phyloP scores from a whole-genome alignment of 2,888 invertebrate genomes.

The Hymenopus coronatus region DNA sequence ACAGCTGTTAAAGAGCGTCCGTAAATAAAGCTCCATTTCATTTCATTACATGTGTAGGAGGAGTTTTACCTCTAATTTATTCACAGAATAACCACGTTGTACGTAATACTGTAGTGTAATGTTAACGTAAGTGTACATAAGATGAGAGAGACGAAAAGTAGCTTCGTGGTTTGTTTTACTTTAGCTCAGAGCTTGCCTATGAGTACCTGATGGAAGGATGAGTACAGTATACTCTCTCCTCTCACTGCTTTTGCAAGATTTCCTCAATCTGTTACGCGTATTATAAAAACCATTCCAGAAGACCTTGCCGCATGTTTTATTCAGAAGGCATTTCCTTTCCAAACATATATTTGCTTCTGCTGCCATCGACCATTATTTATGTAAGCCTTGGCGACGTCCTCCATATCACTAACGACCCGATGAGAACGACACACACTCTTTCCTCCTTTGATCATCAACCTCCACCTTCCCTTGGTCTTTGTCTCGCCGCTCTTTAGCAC shows the following conservation, averaged over 20 bases:
- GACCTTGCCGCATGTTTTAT: not conserved
- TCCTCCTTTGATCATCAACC: not conserved
- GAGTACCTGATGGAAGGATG: too few relatives aligned
- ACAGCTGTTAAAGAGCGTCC: too few relatives aligned
- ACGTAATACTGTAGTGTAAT: too few relatives aligned
- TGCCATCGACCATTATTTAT: conserved; percentile 15
- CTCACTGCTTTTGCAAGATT: not conserved
- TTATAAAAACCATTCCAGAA: not conserved
- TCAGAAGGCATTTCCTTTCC: not conserved
- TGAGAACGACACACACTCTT: conserved; percentile 6
- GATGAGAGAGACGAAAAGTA: too few relatives aligned
- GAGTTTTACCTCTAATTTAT: too few relatives aligned
- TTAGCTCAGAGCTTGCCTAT: too few relatives aligned
- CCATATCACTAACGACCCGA: conserved; percentile 25
- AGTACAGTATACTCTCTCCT: too few relatives aligned
- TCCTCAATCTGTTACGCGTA: not conserved
- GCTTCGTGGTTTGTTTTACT: too few relatives aligned
- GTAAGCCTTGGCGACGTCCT: conserved; percentile 20
- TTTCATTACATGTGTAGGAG: too few relatives aligned
- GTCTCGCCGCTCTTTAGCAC: not conserved
- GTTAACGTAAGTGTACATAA: too few relatives aligned
- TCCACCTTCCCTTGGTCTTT: not conserved
- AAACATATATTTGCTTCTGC: conserved; percentile 3
- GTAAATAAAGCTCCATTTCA: too few relatives aligned
- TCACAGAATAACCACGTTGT: too few relatives aligned